Evolutionary conservation across 2,888 invertebrate species (phyloP).

Genomic region (Hydropsyche betteni): DNA sequence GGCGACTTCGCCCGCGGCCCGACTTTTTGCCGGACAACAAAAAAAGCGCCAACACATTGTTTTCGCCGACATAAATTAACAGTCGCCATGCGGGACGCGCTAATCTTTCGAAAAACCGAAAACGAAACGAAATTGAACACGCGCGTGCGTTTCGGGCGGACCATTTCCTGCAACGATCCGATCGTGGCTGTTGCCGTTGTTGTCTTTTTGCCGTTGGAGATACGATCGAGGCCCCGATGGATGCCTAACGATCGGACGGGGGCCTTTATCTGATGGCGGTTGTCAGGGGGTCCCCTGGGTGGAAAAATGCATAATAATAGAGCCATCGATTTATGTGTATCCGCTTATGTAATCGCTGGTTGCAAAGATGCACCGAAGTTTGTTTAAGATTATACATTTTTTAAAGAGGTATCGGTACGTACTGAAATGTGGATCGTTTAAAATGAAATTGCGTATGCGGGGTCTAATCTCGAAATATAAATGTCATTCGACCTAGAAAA

Average conservation of each 20-base stretch:
- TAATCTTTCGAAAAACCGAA: background rate
- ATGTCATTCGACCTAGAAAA: too few relatives aligned
- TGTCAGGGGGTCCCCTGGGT: background rate
- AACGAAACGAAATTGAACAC: background rate
- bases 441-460: too few relatives aligned
- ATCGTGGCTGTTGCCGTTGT: background rate
- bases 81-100: slow-evolving; percentile 3
- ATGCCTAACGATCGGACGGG: slow-evolving; percentile 17
- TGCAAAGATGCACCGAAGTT: too few relatives aligned
- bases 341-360: too few relatives aligned
- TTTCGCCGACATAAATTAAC: slow-evolving; percentile 6
- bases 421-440: too few relatives aligned
- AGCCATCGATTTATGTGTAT: slow-evolving; percentile 8
- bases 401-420: too few relatives aligned
- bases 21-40: background rate
- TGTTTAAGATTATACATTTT: too few relatives aligned
- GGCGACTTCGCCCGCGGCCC: background rate
- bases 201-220: slow-evolving; percentile 1
- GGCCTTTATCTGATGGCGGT: slow-evolving; percentile 16
- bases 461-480: too few relatives aligned
- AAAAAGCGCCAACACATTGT: background rate
- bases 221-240: slow-evolving; percentile 7
- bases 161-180: slow-evolving; percentile 21
- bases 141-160: background rate
- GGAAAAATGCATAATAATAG: too few relatives aligned